phyloP scores from a whole-genome alignment of 2,888 invertebrate genomes.

The Conistra vaccinii region DNA sequence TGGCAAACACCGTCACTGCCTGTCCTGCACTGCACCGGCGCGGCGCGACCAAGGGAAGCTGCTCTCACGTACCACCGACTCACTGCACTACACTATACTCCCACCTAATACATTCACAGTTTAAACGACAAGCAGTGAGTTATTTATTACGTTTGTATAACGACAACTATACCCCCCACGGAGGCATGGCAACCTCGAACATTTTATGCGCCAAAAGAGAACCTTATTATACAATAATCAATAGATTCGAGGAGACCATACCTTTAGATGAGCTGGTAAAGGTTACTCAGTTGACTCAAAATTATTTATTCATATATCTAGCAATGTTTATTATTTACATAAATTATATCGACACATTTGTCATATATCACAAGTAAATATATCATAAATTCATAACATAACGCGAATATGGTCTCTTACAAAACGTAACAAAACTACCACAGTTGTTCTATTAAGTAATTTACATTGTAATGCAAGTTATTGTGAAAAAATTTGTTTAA shows the following conservation, averaged over 20 bases:
- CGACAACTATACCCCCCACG: constrained; percentile 4
- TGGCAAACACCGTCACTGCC: constrained; percentile 59
- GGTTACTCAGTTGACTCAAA: constrained; percentile 27
- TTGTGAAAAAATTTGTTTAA: constrained; percentile 5
- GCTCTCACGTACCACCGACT: neutral
- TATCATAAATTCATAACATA: constrained; percentile 22
- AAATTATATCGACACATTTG: constrained; percentile 51
- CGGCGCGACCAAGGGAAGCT: constrained; percentile 2
- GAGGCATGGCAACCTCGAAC: constrained; percentile 10
- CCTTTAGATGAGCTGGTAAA: constrained; percentile 36
- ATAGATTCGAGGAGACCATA: constrained; percentile 20
- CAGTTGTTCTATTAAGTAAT: constrained; percentile 1
- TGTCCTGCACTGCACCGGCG: constrained; percentile 42
- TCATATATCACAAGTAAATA: constrained; percentile 45
- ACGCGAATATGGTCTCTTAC: constrained; percentile 18
- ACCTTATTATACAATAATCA: constrained; percentile 11
- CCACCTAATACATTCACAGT: constrained; percentile 9
- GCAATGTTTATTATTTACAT: constrained; percentile 54
- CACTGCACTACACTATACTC: neutral
- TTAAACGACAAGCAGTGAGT: neutral
- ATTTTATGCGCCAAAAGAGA: constrained; percentile 14
- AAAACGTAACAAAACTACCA: constrained; percentile 10
- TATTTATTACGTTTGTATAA: constrained; percentile 15
- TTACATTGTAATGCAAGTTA: constrained; percentile 7
- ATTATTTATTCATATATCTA: constrained; percentile 50